phyloP scores from a whole-genome alignment of 2,888 invertebrate genomes.

The Drosophila diplacantha region DNA sequence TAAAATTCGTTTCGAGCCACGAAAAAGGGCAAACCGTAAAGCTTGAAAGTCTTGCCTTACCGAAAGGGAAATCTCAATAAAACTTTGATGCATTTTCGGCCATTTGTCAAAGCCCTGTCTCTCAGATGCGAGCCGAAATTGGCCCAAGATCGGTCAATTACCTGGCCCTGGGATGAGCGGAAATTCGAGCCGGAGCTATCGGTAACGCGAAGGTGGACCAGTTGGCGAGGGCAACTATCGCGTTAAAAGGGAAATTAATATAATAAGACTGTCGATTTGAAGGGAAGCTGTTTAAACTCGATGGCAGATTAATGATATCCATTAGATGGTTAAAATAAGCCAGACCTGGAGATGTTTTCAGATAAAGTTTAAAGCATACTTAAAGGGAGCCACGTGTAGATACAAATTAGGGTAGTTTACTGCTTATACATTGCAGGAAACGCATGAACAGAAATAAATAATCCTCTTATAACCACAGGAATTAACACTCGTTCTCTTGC shows the following conservation, averaged over 20 bases:
- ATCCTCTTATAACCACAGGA: too few species aligned
- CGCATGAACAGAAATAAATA: too few species aligned
- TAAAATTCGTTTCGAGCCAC: conserved; percentile 31
- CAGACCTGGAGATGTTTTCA: background rate
- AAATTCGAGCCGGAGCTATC: conserved; percentile 1
- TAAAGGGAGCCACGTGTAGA: background rate
- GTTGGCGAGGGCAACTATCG: conserved; percentile 1
- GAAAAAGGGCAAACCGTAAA: conserved; percentile 18
- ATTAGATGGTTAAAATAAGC: background rate
- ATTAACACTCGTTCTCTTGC: too few species aligned
- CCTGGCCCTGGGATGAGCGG: conserved; percentile 6
- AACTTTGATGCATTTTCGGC: conserved; percentile 40
- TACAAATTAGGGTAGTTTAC: too few species aligned
- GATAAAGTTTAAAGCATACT: background rate
- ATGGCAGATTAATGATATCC: conserved; percentile 5
- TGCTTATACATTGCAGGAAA: too few species aligned
- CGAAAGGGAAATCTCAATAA: conserved; percentile 35
- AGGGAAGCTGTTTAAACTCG: background rate
- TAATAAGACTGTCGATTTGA: background rate
- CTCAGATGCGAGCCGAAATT: conserved; percentile 27
- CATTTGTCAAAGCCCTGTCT: conserved; percentile 41
- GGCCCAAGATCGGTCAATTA: conserved; percentile 28
- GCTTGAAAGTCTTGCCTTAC: conserved; percentile 8
- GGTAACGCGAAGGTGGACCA: background rate
- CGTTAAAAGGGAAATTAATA: background rate